These are phyloP conservation scores for Tenthredo notha DNA, from an alignment of 2,888 invertebrate genomes.

Conservation along the genomic window DNA sequence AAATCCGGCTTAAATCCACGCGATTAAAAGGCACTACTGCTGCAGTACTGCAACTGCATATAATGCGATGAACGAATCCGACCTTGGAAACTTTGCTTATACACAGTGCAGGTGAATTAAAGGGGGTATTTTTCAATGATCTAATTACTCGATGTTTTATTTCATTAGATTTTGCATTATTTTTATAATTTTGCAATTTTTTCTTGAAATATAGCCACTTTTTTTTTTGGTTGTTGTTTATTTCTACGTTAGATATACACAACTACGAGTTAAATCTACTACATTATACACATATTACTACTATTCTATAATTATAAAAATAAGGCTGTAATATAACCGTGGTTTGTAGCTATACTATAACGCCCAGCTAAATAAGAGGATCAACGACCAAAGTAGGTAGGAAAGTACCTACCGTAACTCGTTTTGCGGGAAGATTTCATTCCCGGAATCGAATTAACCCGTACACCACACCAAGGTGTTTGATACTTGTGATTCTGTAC, in stretches of 20 bases:
- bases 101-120: not conserved
- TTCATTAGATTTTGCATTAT: no score
- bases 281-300: not conserved
- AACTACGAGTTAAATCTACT: no score
- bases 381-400: conserved; percentile 29
- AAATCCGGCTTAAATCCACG: not conserved
- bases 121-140: not conserved
- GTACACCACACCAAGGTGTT: not conserved
- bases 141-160: no score
- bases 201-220: no score
- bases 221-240: no score
- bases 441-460: conserved; percentile 36
- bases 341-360: not conserved
- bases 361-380: conserved; percentile 7
- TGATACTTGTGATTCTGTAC: not conserved
- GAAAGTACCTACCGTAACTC: conserved; percentile 30
- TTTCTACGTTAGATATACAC: no score
- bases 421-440: conserved; percentile 37
- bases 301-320: not conserved
- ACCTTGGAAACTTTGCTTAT: not conserved
- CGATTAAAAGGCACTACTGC: not conserved
- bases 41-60: not conserved
- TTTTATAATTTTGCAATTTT: no score
- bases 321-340: not conserved
- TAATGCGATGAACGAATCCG: not conserved